These are phyloP conservation scores for Lissocephala sabroskyi DNA, from an alignment of 2,888 invertebrate genomes.

Conservation along the genomic window DNA sequence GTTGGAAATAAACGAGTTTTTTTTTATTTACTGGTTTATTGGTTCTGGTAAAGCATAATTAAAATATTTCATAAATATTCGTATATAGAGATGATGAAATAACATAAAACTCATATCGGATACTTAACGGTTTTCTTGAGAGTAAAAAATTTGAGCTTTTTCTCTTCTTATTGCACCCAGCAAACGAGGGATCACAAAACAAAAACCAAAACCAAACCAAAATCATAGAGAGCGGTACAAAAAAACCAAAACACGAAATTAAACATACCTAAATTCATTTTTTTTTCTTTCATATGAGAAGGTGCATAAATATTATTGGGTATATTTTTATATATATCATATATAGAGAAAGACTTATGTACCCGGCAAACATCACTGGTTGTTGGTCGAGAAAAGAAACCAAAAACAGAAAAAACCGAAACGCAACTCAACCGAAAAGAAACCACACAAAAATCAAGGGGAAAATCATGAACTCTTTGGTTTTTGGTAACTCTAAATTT, in stretches of 20 bases:
- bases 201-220: neutral
- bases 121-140: conserved; percentile 17
- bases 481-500: too few relatives aligned
- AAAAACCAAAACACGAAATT: neutral
- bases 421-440: too few relatives aligned
- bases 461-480: too few relatives aligned
- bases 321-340: neutral
- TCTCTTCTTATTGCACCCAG: conserved; percentile 72
- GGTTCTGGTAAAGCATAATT: conserved; percentile 37
- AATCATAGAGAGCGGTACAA: conserved; percentile 29
- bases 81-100: conserved; percentile 12
- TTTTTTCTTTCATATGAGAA: conserved; percentile 5
- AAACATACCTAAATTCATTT: neutral
- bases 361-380: too few relatives aligned
- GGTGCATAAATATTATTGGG: neutral
- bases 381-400: too few relatives aligned
- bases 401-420: too few relatives aligned
- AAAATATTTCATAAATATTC: conserved; percentile 1
- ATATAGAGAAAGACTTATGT: too few relatives aligned
- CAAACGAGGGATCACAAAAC: conserved; percentile 34
- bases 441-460: too few relatives aligned
- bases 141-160: conserved; percentile 68
- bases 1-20: conserved; percentile 50
- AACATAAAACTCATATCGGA: conserved; percentile 17
- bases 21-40: conserved; percentile 30